Conservation (phyloP, 2,113 vertebrate genomes). For the Hydropotes inermis region DNA sequence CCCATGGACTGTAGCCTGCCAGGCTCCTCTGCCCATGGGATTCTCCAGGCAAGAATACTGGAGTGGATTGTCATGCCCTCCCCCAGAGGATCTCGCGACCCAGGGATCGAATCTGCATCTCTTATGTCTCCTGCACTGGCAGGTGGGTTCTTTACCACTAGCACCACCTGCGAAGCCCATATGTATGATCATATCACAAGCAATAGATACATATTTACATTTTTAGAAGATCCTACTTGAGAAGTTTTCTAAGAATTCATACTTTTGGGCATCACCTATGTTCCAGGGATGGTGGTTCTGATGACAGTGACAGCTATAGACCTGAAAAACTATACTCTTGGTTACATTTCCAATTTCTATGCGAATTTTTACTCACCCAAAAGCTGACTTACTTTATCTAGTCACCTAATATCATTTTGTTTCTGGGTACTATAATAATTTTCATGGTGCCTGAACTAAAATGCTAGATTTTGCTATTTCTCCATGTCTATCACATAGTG, state of each 20-base stretch:
- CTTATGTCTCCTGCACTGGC: not conserved
- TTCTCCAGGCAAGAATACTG: not conserved
- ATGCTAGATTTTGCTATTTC: not conserved
- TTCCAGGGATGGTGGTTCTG: not conserved
- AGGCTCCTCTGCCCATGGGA: not conserved
- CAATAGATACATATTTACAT: not conserved
- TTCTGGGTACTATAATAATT: not conserved
- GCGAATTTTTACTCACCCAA: not conserved
- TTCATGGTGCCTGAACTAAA: not conserved
- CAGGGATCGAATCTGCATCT: not conserved
- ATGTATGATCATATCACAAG: too few species aligned
- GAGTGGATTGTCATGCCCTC: not conserved
- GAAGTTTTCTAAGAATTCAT: not conserved
- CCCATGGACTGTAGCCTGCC: not conserved
- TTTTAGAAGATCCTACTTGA: not conserved
- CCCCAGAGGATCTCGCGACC: accelerated
- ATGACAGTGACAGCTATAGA: not conserved
- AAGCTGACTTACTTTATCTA: not conserved
- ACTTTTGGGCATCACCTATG: not conserved
- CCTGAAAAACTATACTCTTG: not conserved
- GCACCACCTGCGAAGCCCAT: accelerated
- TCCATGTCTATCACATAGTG: not conserved
- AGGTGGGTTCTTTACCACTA: not conserved
- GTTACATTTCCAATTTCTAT: not conserved
- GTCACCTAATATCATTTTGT: not conserved